These are phyloP conservation scores for Halictus rubicundus DNA, from an alignment of 1,140 invertebrate species.

Conservation along the genomic window DNA sequence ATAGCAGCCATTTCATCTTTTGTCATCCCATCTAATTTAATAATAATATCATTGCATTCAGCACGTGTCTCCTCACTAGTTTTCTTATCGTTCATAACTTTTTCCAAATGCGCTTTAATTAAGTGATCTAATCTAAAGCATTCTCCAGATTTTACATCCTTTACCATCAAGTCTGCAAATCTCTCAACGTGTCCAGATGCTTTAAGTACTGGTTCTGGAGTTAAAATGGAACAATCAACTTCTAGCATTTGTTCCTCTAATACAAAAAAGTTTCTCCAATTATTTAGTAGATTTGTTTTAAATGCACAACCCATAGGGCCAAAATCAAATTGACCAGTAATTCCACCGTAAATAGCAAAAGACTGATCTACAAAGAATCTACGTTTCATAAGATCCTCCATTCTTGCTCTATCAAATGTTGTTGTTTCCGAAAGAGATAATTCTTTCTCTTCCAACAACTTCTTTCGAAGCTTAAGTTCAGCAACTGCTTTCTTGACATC, in stretches of 20 bases:
- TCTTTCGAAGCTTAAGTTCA: constrained; percentile 95
- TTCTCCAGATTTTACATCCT: constrained; percentile 97
- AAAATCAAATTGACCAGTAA: constrained; percentile 96
- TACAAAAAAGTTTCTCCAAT: constrained; percentile 98
- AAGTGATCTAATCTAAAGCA: constrained; percentile 98
- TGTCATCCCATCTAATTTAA: constrained; percentile 92
- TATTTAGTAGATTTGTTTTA: constrained; percentile 95
- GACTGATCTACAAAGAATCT: constrained; percentile 99
- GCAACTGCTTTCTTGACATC: constrained; percentile 96
- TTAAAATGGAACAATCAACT: constrained; percentile 98
- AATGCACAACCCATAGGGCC: constrained; percentile 99
- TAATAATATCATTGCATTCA: constrained; percentile 90
- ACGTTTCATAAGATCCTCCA: constrained; percentile 98
- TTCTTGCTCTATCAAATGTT: constrained; percentile 93
- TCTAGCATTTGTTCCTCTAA: constrained; percentile 99
- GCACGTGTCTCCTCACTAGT: constrained; percentile 85
- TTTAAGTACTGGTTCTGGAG: constrained; percentile 97
- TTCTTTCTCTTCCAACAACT: constrained; percentile 96
- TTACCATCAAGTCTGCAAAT: constrained; percentile 99
- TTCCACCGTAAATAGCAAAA: constrained; percentile 99
- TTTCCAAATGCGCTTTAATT: constrained; percentile 98
- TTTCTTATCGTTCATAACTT: constrained; percentile 93
- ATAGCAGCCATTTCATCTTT: constrained; percentile 94
- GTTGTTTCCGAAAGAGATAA: constrained; percentile 88
- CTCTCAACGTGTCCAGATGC: constrained; percentile 99